Evolutionary conservation across 2,888 invertebrate genomes (phyloP).

Genomic region (Anaspis maculata): DNA sequence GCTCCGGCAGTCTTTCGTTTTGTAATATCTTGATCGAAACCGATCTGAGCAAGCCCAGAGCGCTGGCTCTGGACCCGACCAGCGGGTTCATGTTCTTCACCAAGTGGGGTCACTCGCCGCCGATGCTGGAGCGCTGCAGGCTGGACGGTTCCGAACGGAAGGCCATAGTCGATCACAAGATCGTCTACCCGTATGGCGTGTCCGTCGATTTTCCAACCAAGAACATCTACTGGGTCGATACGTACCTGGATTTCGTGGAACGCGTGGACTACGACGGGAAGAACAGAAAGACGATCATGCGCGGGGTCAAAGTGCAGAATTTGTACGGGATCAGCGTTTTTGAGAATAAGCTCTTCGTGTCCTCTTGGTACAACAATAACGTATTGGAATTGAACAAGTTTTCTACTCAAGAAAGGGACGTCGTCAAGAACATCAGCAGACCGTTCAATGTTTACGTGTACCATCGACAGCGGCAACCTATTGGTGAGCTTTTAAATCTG

Average conservation of each 20-base stretch:
- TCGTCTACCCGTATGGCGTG: conserved; percentile 70
- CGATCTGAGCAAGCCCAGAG: conserved; percentile 59
- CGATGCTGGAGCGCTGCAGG: conserved; percentile 56
- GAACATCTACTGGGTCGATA: conserved; percentile 73
- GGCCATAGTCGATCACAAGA: conserved; percentile 55
- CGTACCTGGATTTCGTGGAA: conserved; percentile 71
- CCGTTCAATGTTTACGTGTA: conserved; percentile 63
- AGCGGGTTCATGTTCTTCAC: conserved; percentile 69
- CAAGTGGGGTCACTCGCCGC: conserved; percentile 59
- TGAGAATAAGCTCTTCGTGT: conserved; percentile 64
- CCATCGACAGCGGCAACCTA: conserved; percentile 71
- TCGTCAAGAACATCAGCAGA: conserved; percentile 47
- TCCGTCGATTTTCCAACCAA: conserved; percentile 63
- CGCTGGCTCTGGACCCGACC: conserved; percentile 71
- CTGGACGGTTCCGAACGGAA: conserved; percentile 57
- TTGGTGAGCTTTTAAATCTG: conserved; percentile 47
- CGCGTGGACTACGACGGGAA: conserved; percentile 68
- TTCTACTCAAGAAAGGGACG: conserved; percentile 42
- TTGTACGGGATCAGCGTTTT: conserved; percentile 66
- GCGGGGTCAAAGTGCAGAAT: conserved; percentile 50
- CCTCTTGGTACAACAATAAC: conserved; percentile 60
- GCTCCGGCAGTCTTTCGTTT: conserved; percentile 46
- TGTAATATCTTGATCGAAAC: conserved; percentile 66
- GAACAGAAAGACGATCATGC: conserved; percentile 53
- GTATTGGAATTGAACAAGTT: conserved; percentile 56